phyloP scores from a whole-genome alignment of 1,140 invertebrate species.

The Pachyrhynchus sulphureomaculatus region DNA sequence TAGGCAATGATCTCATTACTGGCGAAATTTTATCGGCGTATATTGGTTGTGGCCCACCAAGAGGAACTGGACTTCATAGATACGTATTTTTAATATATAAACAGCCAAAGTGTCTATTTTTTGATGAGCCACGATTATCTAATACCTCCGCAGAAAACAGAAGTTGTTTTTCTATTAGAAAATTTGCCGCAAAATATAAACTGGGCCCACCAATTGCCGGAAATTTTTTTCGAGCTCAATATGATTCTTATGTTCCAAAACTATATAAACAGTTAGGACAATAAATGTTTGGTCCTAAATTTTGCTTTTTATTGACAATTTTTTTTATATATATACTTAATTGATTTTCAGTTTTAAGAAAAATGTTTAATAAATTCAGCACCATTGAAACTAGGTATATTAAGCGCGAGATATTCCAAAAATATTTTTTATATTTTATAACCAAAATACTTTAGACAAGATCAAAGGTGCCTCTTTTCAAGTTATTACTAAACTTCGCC shows the following conservation, averaged over 20 bases:
- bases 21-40: constrained; percentile 75
- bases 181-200: constrained; percentile 83
- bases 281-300: too few species aligned
- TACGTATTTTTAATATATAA: constrained; percentile 89
- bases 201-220: constrained; percentile 82
- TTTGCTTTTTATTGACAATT: too few species aligned
- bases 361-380: too few species aligned
- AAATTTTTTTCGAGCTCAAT: constrained; percentile 89
- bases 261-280: constrained; percentile 68
- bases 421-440: too few species aligned
- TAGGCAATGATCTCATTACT: constrained; percentile 67
- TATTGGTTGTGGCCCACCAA: constrained; percentile 82
- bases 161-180: too few species aligned
- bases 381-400: too few species aligned
- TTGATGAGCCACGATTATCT: constrained; percentile 61
- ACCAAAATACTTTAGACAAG: too few species aligned
- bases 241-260: constrained; percentile 86
- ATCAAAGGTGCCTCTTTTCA: too few species aligned
- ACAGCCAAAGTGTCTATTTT: constrained; percentile 70
- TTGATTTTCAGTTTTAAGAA: too few species aligned
- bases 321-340: too few species aligned
- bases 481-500: too few species aligned
- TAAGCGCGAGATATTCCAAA: too few species aligned
- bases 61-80: constrained; percentile 80
- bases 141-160: background rate